Conservation (phyloP, 1,140 invertebrate genomes). For the Cotesia typhae region DNA sequence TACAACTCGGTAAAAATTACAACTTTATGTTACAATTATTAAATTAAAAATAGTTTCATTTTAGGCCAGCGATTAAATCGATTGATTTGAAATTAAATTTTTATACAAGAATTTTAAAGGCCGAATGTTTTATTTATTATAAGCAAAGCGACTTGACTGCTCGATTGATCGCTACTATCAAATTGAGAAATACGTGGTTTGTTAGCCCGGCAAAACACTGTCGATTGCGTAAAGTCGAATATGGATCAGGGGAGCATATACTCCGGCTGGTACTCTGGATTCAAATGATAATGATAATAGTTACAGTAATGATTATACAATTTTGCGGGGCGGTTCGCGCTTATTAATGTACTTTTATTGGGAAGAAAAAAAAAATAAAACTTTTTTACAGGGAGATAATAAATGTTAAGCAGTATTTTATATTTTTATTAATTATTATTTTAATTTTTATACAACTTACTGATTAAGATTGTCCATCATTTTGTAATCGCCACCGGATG, state of each 20-base stretch:
- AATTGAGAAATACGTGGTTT: conserved; percentile 39
- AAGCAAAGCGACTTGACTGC: neutral
- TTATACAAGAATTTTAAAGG: too few relatives aligned
- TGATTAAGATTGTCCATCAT: conserved; percentile 94
- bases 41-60: too few relatives aligned
- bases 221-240: conserved; percentile 64
- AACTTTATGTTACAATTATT: neutral
- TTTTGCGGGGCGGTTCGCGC: too few relatives aligned
- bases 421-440: neutral
- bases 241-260: conserved; percentile 49
- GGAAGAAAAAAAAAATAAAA: conserved; percentile 11
- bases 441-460: conserved; percentile 67
- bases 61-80: too few relatives aligned
- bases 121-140: too few relatives aligned
- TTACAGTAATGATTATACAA: too few relatives aligned
- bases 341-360: neutral
- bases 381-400: conserved; percentile 9
- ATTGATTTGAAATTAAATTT: neutral
- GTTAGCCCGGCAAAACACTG: conserved; percentile 53
- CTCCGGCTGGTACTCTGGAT: conserved; percentile 22
- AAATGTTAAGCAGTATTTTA: neutral
- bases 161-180: conserved; percentile 39
- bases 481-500: conserved; percentile 88
- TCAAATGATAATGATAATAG: neutral
- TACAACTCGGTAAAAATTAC: neutral